Conservation (phyloP, 1,140 invertebrate species). For the Rhagoletis zephyria region DNA sequence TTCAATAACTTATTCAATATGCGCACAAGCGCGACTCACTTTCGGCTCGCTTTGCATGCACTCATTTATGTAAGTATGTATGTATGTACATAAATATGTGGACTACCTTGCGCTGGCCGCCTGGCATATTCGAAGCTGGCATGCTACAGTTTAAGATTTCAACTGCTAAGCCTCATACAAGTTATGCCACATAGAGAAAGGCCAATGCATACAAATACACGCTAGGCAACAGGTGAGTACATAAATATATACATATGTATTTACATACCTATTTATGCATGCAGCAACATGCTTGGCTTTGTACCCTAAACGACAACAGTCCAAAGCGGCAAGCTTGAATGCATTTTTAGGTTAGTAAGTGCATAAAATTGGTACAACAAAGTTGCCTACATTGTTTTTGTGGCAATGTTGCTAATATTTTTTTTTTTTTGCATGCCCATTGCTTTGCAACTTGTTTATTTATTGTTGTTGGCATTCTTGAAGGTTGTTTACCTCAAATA, state of each 20-base stretch:
- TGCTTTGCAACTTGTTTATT: background rate
- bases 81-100: no score
- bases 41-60: background rate
- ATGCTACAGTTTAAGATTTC: conserved; percentile 33
- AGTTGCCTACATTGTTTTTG: background rate
- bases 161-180: background rate
- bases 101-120: background rate
- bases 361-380: conserved; percentile 34
- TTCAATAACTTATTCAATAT: conserved; percentile 14
- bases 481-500: conserved; percentile 33
- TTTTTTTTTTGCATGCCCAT: background rate
- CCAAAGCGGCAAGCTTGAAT: conserved; percentile 25
- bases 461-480: conserved; percentile 19
- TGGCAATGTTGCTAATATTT: background rate
- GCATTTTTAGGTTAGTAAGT: conserved; percentile 49
- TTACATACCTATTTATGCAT: background rate
- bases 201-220: background rate
- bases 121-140: background rate
- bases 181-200: background rate
- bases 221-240: background rate
- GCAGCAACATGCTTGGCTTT: background rate
- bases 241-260: background rate
- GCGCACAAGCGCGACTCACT: background rate
- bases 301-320: background rate
- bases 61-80: no score